Conservation (phyloP, 2,113 vertebrate genomes). For the Pteruthius melanotis region DNA sequence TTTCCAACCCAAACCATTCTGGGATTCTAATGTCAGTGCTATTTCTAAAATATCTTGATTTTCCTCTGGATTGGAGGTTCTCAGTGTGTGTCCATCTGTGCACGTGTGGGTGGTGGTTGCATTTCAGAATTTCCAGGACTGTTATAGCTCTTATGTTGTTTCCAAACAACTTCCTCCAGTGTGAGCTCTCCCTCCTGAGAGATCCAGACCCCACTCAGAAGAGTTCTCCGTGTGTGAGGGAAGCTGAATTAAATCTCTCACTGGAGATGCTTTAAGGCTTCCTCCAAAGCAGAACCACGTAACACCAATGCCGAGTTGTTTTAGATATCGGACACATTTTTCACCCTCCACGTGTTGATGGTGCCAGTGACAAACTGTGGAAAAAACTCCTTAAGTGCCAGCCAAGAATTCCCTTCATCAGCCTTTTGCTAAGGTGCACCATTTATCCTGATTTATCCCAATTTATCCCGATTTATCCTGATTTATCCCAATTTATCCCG, state of each 20-base stretch:
- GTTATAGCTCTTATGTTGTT: not conserved
- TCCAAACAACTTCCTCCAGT: not conserved
- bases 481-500: not conserved
- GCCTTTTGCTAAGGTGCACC: not conserved
- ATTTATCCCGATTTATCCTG: not conserved
- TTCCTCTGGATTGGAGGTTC: not conserved
- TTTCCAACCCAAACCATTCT: not conserved
- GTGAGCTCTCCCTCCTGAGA: not conserved
- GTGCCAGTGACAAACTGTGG: not conserved
- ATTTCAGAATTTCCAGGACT: conserved; percentile 9
- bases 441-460: not conserved
- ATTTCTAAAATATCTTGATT: not conserved
- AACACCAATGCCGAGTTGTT: not conserved
- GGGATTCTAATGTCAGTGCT: not conserved
- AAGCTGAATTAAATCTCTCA: not conserved
- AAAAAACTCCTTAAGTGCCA: not conserved
- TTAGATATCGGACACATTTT: not conserved
- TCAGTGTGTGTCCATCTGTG: not conserved
- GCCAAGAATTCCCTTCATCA: not conserved
- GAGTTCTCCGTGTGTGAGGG: not conserved
- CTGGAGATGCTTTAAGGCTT: not conserved
- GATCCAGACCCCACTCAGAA: not conserved
- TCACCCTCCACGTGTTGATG: not conserved
- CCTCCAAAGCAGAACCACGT: not conserved
- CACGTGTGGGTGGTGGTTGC: not conserved